Evolutionary conservation across 2,888 invertebrate genomes (phyloP), one percentile per base, ranked within the genome.

Genomic region (Pseudococcus viburni): DNA sequence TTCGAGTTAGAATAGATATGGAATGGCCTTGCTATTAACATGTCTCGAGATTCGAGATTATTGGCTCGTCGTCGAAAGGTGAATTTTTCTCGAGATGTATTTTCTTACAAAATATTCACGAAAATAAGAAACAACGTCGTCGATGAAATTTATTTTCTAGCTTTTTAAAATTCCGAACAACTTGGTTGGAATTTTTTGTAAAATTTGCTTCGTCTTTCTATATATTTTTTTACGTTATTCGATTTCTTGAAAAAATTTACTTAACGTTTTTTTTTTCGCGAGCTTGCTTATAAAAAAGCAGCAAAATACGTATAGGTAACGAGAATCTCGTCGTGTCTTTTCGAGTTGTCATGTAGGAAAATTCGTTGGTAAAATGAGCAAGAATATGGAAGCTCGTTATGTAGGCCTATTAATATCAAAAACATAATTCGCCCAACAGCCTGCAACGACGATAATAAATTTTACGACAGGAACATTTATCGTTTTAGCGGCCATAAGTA

Each of bases 381-480:
- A 12, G 26, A 22, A 22, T 73, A 73, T 33, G 15, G 33, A 73
- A 22, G 33, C 68, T 73, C 68, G 68, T 33, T 73, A 73, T 12
- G 68, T 5, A 59, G 7, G 5, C 7, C 59, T 73, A 73, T 73
- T 73, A 73, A 73, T 73, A 26, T 73, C 68, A 73, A 73, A 73
- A 73, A 33, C 68, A 33, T 73, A 73, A 73, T 33, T 73, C 68
- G 22, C 26, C 33, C 33, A 64, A 22, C 64, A 64, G 64, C 19
- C 64, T 64, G 64, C 64, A 15, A n/a, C 33, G 68, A 33, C 26
- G 1, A 73, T 73, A 73, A 33, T 73, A 73, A 73, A 73, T 73
- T 73, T 73, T 73, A 73, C 68, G 33, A 22, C 68, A 33, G 33
- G 5, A 1, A 33, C 68, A 73, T 73, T 73, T 73, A 73, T 33